Percentiles rank a stretch among this genome's conserved stretches.
Evolutionary conservation across 2,113 vertebrate genomes (phyloP).

Genomic region (human (Homo sapiens)): DNA sequence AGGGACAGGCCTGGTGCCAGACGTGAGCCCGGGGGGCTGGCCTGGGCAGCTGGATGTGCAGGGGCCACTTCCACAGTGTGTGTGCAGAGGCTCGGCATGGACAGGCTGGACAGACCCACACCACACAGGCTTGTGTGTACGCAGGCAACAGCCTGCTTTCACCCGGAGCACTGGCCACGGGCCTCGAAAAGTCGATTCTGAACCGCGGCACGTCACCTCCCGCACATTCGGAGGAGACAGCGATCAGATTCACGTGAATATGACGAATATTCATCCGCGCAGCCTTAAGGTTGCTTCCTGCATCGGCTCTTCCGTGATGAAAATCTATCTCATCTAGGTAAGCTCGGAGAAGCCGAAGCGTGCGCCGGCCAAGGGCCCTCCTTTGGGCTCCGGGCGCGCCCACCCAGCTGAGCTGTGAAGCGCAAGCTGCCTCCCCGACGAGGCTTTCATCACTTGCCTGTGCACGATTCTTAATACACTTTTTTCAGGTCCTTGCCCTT

Average conservation of each 20-base stretch:
- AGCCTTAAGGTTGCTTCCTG: not conserved
- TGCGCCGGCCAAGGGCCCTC: not conserved
- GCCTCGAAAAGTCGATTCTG: not conserved
- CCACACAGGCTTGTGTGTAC: rapidly evolving
- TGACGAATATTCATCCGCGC: not conserved
- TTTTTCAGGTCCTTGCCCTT: rapidly evolving
- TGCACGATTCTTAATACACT: rapidly evolving
- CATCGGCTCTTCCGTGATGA: rapidly evolving
- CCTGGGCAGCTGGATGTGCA: not conserved
- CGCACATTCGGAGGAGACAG: too few species aligned
- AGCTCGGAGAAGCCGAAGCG: not conserved
- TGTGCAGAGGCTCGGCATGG: not conserved
- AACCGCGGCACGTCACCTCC: not conserved
- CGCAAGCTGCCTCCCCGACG: not conserved
- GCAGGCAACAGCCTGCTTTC: too few species aligned
- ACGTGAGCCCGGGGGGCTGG: rapidly evolving
- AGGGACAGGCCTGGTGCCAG: rapidly evolving
- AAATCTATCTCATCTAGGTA: rapidly evolving
- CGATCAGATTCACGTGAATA: not conserved
- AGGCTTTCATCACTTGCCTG: rapidly evolving
- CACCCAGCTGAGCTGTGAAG: too few species aligned
- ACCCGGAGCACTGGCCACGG: rapidly evolving
- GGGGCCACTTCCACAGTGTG: not conserved
- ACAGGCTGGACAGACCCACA: too few species aligned
- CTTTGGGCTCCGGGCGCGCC: too few species aligned